Base-by-base conservation (phyloP, 2,113 vertebrate genomes). In the Rhombomys opimus region DNA sequence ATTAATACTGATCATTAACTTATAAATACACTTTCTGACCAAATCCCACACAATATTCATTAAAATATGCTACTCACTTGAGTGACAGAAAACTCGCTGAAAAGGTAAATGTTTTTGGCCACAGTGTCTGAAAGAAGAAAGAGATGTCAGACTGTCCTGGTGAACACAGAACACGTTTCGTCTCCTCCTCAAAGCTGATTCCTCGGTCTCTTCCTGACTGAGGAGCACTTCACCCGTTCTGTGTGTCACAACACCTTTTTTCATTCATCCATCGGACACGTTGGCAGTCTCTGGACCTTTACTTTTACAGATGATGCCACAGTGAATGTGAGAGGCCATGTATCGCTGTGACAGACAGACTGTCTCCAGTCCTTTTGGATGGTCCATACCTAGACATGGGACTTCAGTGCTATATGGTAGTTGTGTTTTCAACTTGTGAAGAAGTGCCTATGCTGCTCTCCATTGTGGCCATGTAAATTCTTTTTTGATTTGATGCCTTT, bases 101-200 rank as follows among this genome's bases (percentile, higher is more conserved):
- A 94, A 82, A 98, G 30, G 57, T 97, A 96, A 14, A 15, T 3
- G 7, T 95, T 27, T 41, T 85, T 93, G 30, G 59, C 70, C 89
- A 97, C 87, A 65, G 97, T 97, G 81, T 94, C 97, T 98, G 95
- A 46, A 97, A 97, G 15, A n/a, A 97, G 27, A 81, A 20, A 76
- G 11, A 32, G 6, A 15, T 73, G 25, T 97, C n/a, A 97, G 65
- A 61, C 6, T 61, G 20, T 13, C 5, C 15, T 80, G 13, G 2
- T 57, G 1, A 50, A 1, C 27, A 27, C 32, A 57, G 54, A 70
- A 52, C 11, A 54, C 1, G 52, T 30, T 50, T 67, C 41, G 23
- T 3, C 41, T 35, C 8, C 14, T 61, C 41, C 46, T 75, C 35
- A 63, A 95, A 91, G 41, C 57, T 68, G 27, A 59, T 18, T 75